These are phyloP conservation scores for Sternotherus odoratus DNA, from an alignment of 2,797 vertebrate species.

Conservation along the genomic window DNA sequence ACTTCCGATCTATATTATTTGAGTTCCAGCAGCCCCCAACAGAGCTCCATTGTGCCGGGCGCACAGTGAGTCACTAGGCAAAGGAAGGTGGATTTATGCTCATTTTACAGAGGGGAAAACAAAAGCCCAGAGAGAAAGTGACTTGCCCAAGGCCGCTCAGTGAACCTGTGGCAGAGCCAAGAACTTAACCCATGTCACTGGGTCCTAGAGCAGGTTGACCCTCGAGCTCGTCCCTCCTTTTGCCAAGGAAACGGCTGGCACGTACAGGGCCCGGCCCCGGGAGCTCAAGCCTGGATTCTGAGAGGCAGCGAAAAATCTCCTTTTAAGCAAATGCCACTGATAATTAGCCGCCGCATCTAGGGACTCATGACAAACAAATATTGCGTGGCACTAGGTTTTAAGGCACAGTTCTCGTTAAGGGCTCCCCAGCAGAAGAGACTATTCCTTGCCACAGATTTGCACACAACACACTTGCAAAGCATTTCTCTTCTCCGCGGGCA, in stretches of 20 bases:
- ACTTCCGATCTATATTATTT: neutral
- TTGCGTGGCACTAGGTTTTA: neutral
- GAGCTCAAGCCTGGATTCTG: neutral
- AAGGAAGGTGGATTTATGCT: neutral
- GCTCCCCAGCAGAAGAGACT: neutral
- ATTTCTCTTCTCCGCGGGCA: neutral
- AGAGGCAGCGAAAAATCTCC: neutral
- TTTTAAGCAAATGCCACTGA: neutral
- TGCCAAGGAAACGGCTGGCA: neutral
- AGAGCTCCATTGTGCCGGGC: neutral
- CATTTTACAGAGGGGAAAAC: neutral
- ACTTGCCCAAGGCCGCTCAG: neutral
- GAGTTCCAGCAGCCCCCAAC: no score
- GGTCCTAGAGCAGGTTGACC: neutral
- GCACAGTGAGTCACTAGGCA: neutral
- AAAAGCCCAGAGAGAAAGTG: neutral
- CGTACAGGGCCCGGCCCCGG: neutral
- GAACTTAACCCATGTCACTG: neutral
- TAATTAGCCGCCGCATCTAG: neutral
- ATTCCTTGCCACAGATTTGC: neutral
- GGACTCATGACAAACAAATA: neutral
- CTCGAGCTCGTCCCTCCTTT: neutral
- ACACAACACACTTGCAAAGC: neutral
- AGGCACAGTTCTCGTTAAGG: neutral
- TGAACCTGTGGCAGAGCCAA: neutral